Percentiles rank a stretch among this genome's conserved stretches.
phyloP scores from a whole-genome alignment of 2,797 vertebrate species.

The Cichlasoma orientale region DNA sequence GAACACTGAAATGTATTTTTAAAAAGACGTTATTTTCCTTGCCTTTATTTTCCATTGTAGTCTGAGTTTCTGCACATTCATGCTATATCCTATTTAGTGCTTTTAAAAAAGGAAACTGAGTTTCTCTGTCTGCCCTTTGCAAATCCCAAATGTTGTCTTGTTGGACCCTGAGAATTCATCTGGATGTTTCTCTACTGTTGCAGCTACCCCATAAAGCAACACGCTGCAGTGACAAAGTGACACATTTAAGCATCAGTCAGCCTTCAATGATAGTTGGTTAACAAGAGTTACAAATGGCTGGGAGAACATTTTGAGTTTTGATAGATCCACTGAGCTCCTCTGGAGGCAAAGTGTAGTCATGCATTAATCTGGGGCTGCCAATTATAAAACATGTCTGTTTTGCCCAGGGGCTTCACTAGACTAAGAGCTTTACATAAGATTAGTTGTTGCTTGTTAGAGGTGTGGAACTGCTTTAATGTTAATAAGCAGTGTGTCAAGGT shows the following conservation, averaged over 20 bases:
- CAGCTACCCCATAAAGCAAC: not conserved
- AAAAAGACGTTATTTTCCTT: too few relatives aligned
- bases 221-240: not conserved
- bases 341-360: constrained; percentile 45
- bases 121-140: not conserved
- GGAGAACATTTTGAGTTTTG: constrained; percentile 33
- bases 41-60: too few relatives aligned
- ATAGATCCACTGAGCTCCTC: constrained; percentile 40
- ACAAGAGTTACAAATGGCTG: constrained; percentile 21
- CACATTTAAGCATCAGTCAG: not conserved
- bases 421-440: constrained; percentile 15
- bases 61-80: not conserved
- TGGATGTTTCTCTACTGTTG: not conserved
- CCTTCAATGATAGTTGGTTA: not conserved
- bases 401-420: constrained; percentile 35
- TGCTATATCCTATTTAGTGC: not conserved
- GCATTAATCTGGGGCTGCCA: constrained; percentile 49
- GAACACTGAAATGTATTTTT: too few relatives aligned
- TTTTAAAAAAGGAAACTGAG: not conserved
- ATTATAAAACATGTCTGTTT: constrained; percentile 48
- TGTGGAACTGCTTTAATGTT: not conserved
- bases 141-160: not conserved
- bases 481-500: not conserved
- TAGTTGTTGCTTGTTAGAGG: not conserved
- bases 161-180: not conserved